Percentiles rank a stretch among this genome's conserved stretches.
Evolutionary conservation across 92 coral and sea anemone species (phyloP).

Genomic region (Ricordea florida): DNA sequence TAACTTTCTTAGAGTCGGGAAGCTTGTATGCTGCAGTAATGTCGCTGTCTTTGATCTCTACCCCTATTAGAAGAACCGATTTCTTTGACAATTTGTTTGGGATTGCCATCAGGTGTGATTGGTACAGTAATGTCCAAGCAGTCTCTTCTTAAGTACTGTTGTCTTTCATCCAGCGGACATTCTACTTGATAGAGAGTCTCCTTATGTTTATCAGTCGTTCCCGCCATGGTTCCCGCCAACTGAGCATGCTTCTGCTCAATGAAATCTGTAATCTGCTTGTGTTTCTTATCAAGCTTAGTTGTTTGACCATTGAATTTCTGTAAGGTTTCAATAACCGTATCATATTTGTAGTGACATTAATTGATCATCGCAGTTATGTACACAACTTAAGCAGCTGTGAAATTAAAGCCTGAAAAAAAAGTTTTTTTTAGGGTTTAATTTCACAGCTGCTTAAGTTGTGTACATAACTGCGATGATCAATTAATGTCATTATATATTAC

Average conservation of each 20-base stretch:
- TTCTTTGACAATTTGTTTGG: constrained; percentile 15
- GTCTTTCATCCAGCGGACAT: constrained; percentile 10
- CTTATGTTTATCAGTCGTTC: neutral
- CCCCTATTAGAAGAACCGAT: constrained; percentile 16
- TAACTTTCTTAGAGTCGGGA: constrained; percentile 32
- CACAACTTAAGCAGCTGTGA: too few relatives aligned
- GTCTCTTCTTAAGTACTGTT: constrained; percentile 23
- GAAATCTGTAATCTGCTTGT: neutral
- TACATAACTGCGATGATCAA: too few relatives aligned
- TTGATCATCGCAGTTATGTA: too few relatives aligned
- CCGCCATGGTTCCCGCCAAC: neutral
- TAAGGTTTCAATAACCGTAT: neutral
- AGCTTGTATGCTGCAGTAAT: constrained; percentile 25
- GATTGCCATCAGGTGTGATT: neutral
- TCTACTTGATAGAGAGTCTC: constrained; percentile 6
- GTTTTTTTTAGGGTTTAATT: too few relatives aligned
- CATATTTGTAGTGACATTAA: too few relatives aligned
- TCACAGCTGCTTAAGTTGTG: too few relatives aligned
- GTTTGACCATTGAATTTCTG: neutral
- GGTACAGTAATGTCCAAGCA: constrained; percentile 27
- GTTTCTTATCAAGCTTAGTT: neutral
- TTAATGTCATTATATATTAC: too few relatives aligned
- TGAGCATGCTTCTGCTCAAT: neutral
- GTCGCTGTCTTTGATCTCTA: neutral
- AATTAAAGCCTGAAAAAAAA: too few relatives aligned